phyloP scores from a whole-genome alignment of 2,113 vertebrate species.

The Prunella fulvescens region DNA sequence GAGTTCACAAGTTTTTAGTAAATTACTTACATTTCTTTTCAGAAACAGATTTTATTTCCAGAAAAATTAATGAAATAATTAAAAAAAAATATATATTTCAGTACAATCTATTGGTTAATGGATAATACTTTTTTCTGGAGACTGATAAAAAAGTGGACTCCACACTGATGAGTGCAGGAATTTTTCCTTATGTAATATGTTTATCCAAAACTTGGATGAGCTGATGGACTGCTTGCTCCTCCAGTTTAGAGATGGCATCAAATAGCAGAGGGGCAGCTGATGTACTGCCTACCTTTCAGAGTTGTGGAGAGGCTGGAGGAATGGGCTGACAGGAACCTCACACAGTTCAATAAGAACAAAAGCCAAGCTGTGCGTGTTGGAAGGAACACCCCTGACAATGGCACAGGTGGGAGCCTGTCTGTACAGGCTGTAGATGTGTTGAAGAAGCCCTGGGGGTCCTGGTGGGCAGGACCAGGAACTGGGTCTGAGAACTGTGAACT shows the following conservation, averaged over 20 bases:
- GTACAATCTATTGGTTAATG: background rate
- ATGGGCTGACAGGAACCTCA: background rate
- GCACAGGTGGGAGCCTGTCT: background rate
- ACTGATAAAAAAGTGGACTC: background rate
- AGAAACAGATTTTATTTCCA: background rate
- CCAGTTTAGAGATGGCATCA: background rate
- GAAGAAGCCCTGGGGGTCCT: background rate
- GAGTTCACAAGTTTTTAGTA: background rate
- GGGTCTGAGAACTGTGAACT: too few relatives aligned
- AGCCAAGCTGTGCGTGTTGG: fast-evolving
- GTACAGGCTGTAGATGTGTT: background rate
- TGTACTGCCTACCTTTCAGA: background rate
- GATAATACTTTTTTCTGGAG: background rate
- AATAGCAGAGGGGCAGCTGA: background rate
- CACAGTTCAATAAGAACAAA: background rate
- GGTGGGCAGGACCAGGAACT: too few relatives aligned
- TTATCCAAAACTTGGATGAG: background rate
- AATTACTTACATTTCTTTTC: background rate
- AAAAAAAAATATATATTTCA: background rate
- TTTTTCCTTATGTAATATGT: background rate
- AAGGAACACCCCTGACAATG: background rate
- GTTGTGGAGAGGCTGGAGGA: background rate
- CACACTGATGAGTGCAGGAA: background rate
- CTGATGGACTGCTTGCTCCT: background rate
- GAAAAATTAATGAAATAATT: background rate